Percentiles rank a stretch among this genome's conserved stretches.
These are phyloP conservation scores for Eptatretus atami DNA, from an alignment of 2,797 vertebrate species.

Conservation along the genomic window DNA sequence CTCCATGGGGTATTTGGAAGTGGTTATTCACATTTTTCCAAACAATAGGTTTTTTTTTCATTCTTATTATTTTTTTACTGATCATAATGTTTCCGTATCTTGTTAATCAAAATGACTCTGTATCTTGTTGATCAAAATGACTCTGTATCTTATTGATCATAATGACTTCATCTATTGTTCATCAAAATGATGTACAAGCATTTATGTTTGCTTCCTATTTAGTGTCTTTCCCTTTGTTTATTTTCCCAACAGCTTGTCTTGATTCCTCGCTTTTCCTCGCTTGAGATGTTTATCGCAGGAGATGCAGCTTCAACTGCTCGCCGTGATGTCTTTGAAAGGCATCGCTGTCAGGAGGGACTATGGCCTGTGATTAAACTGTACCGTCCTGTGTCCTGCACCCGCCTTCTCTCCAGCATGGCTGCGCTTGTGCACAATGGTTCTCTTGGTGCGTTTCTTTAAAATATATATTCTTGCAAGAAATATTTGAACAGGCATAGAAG, in stretches of 20 bases:
- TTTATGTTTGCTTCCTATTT: no score
- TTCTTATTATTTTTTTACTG: no score
- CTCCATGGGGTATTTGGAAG: no score
- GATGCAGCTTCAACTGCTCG: slow-evolving; percentile 25
- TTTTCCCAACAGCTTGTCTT: slow-evolving; percentile 37
- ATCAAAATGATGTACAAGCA: no score
- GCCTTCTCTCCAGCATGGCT: slow-evolving; percentile 73
- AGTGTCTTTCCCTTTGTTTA: background rate
- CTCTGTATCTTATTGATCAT: no score
- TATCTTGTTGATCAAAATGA: no score
- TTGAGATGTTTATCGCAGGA: slow-evolving; percentile 47
- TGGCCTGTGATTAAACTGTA: slow-evolving; percentile 50
- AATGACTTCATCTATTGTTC: no score
- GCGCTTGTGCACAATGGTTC: slow-evolving; percentile 54
- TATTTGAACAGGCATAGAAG: background rate
- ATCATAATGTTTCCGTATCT: no score
- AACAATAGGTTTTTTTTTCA: no score
- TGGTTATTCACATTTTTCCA: no score
- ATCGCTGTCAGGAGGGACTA: slow-evolving; percentile 76
- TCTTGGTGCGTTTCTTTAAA: slow-evolving; percentile 21
- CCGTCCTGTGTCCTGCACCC: slow-evolving; percentile 59
- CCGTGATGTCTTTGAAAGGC: slow-evolving; percentile 75
- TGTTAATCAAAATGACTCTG: no score
- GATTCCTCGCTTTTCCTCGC: slow-evolving; percentile 65
- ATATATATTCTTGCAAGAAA: background rate